phyloP scores from a whole-genome alignment of 2,888 invertebrate species.

The Brachyptera risi region DNA sequence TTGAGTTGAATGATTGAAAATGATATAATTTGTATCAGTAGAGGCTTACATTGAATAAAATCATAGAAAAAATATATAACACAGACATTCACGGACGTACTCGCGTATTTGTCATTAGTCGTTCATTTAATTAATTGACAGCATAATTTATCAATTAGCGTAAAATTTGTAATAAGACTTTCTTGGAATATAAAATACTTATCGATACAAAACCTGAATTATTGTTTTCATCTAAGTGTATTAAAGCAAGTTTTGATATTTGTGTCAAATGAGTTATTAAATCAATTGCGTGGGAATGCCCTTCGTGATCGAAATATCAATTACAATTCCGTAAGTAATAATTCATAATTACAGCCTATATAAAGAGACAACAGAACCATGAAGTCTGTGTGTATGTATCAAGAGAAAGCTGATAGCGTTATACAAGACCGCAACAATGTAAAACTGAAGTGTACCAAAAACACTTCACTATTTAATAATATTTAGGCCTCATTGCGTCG shows the following conservation, averaged over 20 bases:
- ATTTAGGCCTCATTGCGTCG: too few relatives aligned
- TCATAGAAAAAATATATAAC: not conserved
- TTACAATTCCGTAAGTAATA: not conserved
- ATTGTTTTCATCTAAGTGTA: too few relatives aligned
- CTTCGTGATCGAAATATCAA: constrained; percentile 6
- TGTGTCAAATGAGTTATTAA: constrained; percentile 1
- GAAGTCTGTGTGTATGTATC: not conserved
- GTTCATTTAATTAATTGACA: constrained; percentile 2
- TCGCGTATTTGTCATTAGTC: constrained; percentile 3
- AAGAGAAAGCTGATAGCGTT: too few relatives aligned
- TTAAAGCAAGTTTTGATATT: not conserved
- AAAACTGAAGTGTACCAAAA: too few relatives aligned
- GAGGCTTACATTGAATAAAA: not conserved
- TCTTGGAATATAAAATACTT: too few relatives aligned
- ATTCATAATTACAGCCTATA: constrained; percentile 1
- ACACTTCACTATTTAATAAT: too few relatives aligned
- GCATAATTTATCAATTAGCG: not conserved
- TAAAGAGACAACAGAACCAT: not conserved
- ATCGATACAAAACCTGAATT: too few relatives aligned
- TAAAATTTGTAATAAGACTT: not conserved
- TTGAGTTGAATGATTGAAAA: too few relatives aligned
- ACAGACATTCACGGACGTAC: too few relatives aligned
- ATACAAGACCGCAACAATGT: too few relatives aligned
- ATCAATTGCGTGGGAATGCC: constrained; percentile 8
- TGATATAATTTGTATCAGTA: too few relatives aligned